Conservation (phyloP, 2,113 vertebrate genomes). For the Sarotherodon lohbergeri region DNA sequence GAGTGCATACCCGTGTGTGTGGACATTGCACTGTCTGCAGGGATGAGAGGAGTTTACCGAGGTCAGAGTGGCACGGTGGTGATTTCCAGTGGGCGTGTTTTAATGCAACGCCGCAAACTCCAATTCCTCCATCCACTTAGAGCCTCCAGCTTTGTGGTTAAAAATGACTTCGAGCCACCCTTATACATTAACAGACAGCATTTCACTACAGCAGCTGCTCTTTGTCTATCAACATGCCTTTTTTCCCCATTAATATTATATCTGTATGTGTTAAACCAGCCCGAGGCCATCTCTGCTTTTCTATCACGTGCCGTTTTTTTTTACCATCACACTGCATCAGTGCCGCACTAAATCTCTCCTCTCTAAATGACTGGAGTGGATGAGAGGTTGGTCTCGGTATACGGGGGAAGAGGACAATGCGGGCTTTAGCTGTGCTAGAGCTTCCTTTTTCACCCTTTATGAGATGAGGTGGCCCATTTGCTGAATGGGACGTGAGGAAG, state of each 20-base stretch:
- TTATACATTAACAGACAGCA: constrained; percentile 38
- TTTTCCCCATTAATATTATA: constrained; percentile 37
- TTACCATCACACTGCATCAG: constrained; percentile 27
- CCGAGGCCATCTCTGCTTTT: constrained; percentile 39
- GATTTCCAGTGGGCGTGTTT: constrained; percentile 7
- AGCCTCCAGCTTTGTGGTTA: constrained; percentile 17
- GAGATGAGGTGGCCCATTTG: constrained; percentile 33
- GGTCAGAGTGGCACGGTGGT: constrained; percentile 2
- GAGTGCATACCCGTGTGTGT: constrained; percentile 2
- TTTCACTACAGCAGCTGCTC: constrained; percentile 25
- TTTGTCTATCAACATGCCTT: constrained; percentile 53
- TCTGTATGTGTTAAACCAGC: constrained; percentile 36
- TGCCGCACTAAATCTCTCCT: constrained; percentile 56
- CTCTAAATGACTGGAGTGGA: constrained; percentile 63
- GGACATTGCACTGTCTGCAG: constrained; percentile 6
- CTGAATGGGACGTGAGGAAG: constrained; percentile 14
- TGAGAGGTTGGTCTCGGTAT: constrained; percentile 53
- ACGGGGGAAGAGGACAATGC: constrained; percentile 48
- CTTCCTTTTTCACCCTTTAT: constrained; percentile 30
- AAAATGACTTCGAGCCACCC: constrained; percentile 40
- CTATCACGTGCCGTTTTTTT: constrained; percentile 10
- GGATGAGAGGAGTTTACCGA: constrained; percentile 23
- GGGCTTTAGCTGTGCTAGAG: constrained; percentile 38
- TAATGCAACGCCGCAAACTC: constrained; percentile 24
- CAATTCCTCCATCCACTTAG: constrained; percentile 35